These are phyloP conservation scores for Actinia equina DNA, from an alignment of 64 coral and sea anemone genomes.

Conservation along the genomic window DNA sequence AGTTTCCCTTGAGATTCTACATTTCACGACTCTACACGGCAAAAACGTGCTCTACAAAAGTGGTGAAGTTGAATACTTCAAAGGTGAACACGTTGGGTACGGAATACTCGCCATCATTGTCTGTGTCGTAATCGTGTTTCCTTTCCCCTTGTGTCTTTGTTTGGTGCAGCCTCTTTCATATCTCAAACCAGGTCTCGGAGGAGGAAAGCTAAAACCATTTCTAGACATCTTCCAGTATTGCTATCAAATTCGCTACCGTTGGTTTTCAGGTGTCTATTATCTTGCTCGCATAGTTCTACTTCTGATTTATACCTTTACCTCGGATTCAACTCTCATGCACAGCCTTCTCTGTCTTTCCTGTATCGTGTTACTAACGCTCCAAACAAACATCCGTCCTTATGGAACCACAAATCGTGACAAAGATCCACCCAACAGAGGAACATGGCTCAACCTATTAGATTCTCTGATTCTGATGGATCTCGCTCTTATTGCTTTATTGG, in stretches of 20 bases:
- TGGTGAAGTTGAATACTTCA: constrained; percentile 39
- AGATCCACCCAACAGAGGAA: background rate
- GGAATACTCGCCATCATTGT: constrained; percentile 34
- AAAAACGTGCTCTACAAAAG: constrained; percentile 26
- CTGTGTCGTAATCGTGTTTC: constrained; percentile 27
- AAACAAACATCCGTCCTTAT: constrained; percentile 52
- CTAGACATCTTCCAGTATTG: constrained; percentile 43
- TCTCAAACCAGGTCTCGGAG: constrained; percentile 13
- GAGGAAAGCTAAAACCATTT: constrained; percentile 37
- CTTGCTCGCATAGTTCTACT: constrained; percentile 39
- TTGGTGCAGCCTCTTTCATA: constrained; percentile 17
- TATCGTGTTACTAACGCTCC: constrained; percentile 33
- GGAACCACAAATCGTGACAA: background rate
- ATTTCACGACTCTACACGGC: constrained; percentile 22
- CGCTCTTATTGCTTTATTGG: constrained; percentile 30
- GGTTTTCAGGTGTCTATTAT: constrained; percentile 51
- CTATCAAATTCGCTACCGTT: constrained; percentile 26
- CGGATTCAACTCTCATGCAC: constrained; percentile 14
- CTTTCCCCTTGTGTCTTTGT: constrained; percentile 18
- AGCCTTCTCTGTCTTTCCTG: constrained; percentile 16
- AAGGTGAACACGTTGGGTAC: constrained; percentile 6
- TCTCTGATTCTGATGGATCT: constrained; percentile 35
- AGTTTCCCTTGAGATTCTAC: constrained; percentile 32
- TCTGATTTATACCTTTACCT: constrained; percentile 15
- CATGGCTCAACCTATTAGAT: constrained; percentile 45